Evolutionary conservation across 2,888 invertebrate genomes (phyloP).

Genomic region (Aphidoletes aphidimyza): DNA sequence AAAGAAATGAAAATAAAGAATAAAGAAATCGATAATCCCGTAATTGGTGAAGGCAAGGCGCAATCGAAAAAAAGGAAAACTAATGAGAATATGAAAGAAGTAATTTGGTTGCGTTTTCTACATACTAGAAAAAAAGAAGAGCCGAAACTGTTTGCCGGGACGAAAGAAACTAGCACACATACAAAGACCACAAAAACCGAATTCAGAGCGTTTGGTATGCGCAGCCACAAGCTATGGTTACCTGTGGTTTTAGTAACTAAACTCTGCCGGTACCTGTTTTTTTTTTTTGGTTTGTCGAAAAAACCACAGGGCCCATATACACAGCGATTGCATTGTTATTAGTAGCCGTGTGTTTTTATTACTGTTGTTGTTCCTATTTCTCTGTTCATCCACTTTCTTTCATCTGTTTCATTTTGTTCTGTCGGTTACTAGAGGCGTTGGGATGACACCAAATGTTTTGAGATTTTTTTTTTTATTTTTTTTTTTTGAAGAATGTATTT

Average conservation of each 20-base stretch:
- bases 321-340: conserved; percentile 32
- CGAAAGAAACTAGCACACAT: too few relatives aligned
- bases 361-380: conserved; percentile 20
- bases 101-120: background rate
- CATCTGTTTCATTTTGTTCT: conserved; percentile 10
- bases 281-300: background rate
- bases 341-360: conserved; percentile 20
- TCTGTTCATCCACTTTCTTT: background rate
- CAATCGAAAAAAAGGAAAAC: background rate
- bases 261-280: conserved; percentile 1
- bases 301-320: conserved; percentile 20
- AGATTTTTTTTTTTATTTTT: too few relatives aligned
- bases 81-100: conserved; percentile 10
- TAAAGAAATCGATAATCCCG: conserved; percentile 24
- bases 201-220: background rate
- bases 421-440: background rate
- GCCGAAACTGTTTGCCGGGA: background rate
- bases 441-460: conserved; percentile 45
- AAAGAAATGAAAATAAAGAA: background rate
- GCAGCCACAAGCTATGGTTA: conserved; percentile 18
- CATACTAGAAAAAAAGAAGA: background rate
- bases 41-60: conserved; percentile 31
- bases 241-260: conserved; percentile 27
- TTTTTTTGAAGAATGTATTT: conserved; percentile 13
- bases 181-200: too few relatives aligned